Base-by-base conservation (phyloP, 1,140 invertebrate genomes). In the Rhopalosiphum maidis region DNA sequence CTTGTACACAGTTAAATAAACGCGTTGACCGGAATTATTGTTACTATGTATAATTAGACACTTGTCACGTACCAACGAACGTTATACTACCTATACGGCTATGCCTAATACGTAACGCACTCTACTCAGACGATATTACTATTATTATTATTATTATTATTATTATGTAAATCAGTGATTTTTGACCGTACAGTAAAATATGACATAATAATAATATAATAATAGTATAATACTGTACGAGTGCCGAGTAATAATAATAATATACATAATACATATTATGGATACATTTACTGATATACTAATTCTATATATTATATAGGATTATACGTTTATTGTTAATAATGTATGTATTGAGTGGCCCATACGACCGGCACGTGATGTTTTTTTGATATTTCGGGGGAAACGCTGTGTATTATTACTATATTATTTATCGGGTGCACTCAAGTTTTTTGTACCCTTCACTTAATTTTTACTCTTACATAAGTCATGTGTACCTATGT, bases 121-220 rank as follows among this genome's bases (percentile, higher is more conserved):
- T 87, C 41, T 87, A n/a, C 60, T 15, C 86, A 46, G 30, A 48
- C 86, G 86, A 87, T 41, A 85, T 85, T 85, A 83, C n/a, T 77
- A 82, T 82, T 43, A 85, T 46, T 86, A 86, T 86, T 86, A 86
- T 87, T n/a, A n/a, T n/a, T n/a, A n/a, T n/a, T 86, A 43, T 30
- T 86, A 86, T 86, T 86, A 86, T 87, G 86, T 48, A 41, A 87
- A 87, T 87, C 86, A 46, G 15, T 48, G 86, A 48, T 87, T 87
- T 68, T 87, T 48, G 8, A 46, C 86, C 30, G 30, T 48, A n/a
- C 86, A n/a, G n/a, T 87, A n/a, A 48, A 86, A 86, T 48, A 46
- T 86, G 43, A 86, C 85, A 86, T 86, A 86, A 86, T 46, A 82
- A 35, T 82, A 85, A 85, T 43, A 43, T 85, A n/a, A 43, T 85